Conservation (phyloP, 2,113 vertebrate genomes). For the Glaucidium brasilianum region DNA sequence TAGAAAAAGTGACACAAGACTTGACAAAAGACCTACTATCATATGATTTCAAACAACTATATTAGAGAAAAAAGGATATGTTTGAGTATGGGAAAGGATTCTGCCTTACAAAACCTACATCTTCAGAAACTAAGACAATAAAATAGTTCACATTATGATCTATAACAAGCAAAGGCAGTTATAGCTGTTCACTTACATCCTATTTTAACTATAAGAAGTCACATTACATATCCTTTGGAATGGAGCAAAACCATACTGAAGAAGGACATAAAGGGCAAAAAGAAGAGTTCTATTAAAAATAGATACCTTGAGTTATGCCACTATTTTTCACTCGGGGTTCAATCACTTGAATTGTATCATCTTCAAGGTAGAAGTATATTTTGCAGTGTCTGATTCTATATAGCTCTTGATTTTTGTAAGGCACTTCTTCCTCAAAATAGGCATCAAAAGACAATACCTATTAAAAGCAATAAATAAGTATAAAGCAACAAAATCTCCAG, state of each 20-base stretch:
- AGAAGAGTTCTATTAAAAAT: not conserved
- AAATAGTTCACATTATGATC: not conserved
- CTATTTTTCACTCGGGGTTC: constrained; percentile 86
- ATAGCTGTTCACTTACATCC: not conserved
- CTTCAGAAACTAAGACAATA: not conserved
- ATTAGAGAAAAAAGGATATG: not conserved
- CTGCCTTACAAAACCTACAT: not conserved
- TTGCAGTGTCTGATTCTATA: constrained; percentile 86
- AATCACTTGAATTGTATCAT: constrained; percentile 91
- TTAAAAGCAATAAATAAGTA: constrained; percentile 58
- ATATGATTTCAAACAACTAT: not conserved
- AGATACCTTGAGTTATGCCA: constrained; percentile 87
- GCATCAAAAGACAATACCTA: constrained; percentile 89
- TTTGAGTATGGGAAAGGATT: not conserved
- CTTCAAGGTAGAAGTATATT: constrained; percentile 91
- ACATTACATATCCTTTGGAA: not conserved
- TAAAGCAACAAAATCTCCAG: constrained; percentile 44
- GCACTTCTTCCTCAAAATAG: constrained; percentile 82
- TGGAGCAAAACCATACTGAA: not conserved
- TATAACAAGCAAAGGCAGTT: not conserved
- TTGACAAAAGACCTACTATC: not conserved
- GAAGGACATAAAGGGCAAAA: not conserved
- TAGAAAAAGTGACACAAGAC: not conserved
- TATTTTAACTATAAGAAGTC: not conserved
- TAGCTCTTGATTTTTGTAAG: constrained; percentile 75